Percentiles rank a stretch among this genome's conserved stretches.
Conservation (phyloP, 2,113 vertebrate species). For the Mastomys natalensis region DNA sequence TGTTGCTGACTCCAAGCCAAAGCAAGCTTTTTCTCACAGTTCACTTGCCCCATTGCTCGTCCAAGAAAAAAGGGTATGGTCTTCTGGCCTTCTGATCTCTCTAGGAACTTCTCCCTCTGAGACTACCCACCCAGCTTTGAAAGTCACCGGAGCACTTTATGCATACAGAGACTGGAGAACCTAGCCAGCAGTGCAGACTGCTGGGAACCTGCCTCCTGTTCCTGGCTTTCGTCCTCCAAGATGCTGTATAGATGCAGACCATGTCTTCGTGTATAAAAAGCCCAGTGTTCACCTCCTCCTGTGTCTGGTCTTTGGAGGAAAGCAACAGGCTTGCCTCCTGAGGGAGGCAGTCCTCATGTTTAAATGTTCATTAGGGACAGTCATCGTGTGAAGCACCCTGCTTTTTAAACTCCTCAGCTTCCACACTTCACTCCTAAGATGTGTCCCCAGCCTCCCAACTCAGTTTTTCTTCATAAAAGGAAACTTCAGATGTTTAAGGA, state of each 20-base stretch:
- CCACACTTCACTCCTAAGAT: slow-evolving; percentile 62
- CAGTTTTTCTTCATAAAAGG: slow-evolving; percentile 74
- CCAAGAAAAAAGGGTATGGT: slow-evolving; percentile 4
- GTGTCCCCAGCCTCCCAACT: slow-evolving; percentile 51
- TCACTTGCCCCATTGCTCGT: neutral
- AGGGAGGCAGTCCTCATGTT: slow-evolving; percentile 58
- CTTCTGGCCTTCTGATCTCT: neutral
- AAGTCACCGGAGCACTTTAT: slow-evolving; percentile 90
- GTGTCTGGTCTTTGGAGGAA: slow-evolving; percentile 80
- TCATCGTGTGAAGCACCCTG: slow-evolving; percentile 17
- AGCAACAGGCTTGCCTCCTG: slow-evolving; percentile 56
- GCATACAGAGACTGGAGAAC: slow-evolving; percentile 77
- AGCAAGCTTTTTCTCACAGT: slow-evolving; percentile 51
- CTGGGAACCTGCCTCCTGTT: slow-evolving; percentile 69
- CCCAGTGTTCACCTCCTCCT: slow-evolving; percentile 77
- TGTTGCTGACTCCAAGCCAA: slow-evolving; percentile 68
- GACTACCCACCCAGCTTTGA: slow-evolving; percentile 83
- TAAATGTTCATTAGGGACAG: slow-evolving; percentile 82
- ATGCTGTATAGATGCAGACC: slow-evolving; percentile 58
- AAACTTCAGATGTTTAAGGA: neutral
- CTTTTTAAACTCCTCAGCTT: slow-evolving; percentile 69
- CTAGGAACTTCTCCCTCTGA: slow-evolving; percentile 19
- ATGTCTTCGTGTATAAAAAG: slow-evolving; percentile 51
- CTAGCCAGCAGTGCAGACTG: slow-evolving; percentile 70
- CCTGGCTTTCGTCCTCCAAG: slow-evolving; percentile 75